Base-by-base conservation (phyloP, 2,797 vertebrate genomes). In the Channallabes apus region DNA sequence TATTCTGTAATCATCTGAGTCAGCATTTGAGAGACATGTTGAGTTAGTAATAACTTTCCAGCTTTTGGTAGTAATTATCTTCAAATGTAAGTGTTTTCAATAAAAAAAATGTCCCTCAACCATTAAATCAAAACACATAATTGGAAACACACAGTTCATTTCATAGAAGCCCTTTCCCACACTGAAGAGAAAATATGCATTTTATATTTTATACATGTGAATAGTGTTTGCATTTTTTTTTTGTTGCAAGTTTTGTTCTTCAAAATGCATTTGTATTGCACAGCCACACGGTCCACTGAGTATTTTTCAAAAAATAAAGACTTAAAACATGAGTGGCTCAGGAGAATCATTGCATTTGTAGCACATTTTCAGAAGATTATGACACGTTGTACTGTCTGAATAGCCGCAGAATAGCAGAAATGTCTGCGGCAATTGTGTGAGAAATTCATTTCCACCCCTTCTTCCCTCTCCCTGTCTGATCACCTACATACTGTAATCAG, bases 11-110 rank as follows among this genome's bases (percentile, higher is more conserved):
- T 85, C 82, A 76, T 86, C 80, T 46, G 58, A 85, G 76, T 84
- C 80, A 88, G 92, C 91, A 93, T 91, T 92, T 92, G 91, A 93
- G 90, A 89, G 86, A 90, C 82, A 86, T 86, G 87, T 87, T 69
- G 87, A 78, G 76, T 84, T 82, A 86, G 90, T 93, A 93, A 92
- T 92, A 92, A 94, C 90, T 91, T 88, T 88, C 87, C 82, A 81
- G 77, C 93, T 94, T 94, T 95, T 94, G 93, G 93, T 91, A 94
- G 93, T 95, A 94, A 95, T 94, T 94, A 94, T 94, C 91, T 90
- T 86, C 88, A 89, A 91, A 91, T 88, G 88, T 90, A 92, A 91
- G 89, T 91, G 89, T 93, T 90, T 90, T 91, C 89, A 93, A 92
- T 91, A 91, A 93, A 94, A 91, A 93, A 93, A 90, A 84, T 18